Evolutionary conservation across 2,888 invertebrate genomes (phyloP), one percentile per base, ranked within the genome.

Genomic region (Hydrotaea diabolus): DNA sequence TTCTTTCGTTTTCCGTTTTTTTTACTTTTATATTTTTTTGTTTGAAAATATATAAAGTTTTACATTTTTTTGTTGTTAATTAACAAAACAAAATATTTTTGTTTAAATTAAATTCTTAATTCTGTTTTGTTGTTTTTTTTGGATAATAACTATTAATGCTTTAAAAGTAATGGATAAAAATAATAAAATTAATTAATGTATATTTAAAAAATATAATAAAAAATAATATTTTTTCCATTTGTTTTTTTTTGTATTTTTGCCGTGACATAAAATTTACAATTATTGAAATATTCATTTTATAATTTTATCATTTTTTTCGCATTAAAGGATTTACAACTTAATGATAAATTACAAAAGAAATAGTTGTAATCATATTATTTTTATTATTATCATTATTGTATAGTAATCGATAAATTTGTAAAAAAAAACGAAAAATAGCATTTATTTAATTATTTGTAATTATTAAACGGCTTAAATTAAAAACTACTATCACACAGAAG

Each of bases 401-500:
- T 21, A 46, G 23, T 23, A 46, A 46, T 88, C 89, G 86, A 88
- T 87, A 88, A 89, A 83, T 75, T 81, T 81, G 74, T 82, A 76
- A 87, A 85, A 87, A 82, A 87, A 87, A 82, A 7, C 2, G 85
- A 88, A 88, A 88, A 83, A 82, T 64, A 80, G 46, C 49, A 79
- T 77, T 69, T 79, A 86, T 19, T 62, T 77, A 86, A 85, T 74
- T 78, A 80, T 82, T 86, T 82, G 81, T 49, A 83, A 78, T 75
- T 21, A 73, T 86, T 71, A 84, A 86, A 88, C 88, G 89, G 88
- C 84, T 90, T 89, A 88, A 91, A 91, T 91, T 90, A 92, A 90
- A 92, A 91, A 92, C 92, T 92, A 92, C 92, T 92, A 92, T 92
- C 92, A 92, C 92, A 92, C 92, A 92, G 92, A 85, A 82, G 73